Conservation (phyloP, 2,113 vertebrate species). For the Hemibagrus wyckioides region DNA sequence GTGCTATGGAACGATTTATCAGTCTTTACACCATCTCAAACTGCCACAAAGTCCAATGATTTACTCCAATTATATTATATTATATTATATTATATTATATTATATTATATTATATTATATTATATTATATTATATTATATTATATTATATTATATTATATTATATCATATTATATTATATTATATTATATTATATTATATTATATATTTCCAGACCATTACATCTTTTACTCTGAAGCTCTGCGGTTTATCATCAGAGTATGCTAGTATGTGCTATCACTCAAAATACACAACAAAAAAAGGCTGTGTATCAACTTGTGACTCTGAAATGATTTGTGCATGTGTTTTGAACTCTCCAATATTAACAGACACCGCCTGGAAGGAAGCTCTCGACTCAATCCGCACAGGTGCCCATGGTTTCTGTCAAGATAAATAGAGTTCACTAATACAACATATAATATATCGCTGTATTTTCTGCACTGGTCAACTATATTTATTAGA, state of each 20-base stretch:
- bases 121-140: no score
- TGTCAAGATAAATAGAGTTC: neutral
- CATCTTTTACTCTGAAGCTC: neutral
- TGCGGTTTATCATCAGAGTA: neutral
- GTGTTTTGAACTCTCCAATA: neutral
- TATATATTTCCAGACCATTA: no score
- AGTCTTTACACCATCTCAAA: neutral
- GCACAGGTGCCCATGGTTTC: neutral
- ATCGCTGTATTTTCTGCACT: neutral
- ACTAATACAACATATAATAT: neutral
- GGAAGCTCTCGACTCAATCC: neutral
- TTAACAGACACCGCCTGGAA: neutral
- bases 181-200: neutral
- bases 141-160: neutral
- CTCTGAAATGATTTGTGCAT: neutral
- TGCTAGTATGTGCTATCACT: neutral
- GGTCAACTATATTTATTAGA: no score
- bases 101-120: neutral
- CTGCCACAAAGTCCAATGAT: neutral
- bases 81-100: no score
- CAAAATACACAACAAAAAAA: neutral
- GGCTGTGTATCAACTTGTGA: neutral
- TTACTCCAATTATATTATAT: neutral
- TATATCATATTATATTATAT: no score
- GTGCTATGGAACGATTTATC: neutral